Base-by-base conservation (phyloP, 2,797 vertebrate genomes). In the Poecilia wingei region DNA sequence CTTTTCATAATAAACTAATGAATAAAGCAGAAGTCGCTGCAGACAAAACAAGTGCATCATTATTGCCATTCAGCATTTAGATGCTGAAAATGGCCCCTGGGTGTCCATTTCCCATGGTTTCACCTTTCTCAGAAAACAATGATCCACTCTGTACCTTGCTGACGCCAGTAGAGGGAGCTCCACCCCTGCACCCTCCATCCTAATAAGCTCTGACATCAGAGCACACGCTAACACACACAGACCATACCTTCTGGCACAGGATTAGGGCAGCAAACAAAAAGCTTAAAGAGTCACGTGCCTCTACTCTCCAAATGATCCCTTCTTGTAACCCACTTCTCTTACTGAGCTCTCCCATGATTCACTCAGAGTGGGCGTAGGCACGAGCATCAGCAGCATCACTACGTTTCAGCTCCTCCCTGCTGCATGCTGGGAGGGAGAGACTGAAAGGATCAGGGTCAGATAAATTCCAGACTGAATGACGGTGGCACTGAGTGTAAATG, bases 251-350 rank as follows among this genome's bases (percentile, higher is more conserved):
- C 73, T 66, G 41, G 36, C 51, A 55, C 84, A 53, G 89, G 91
- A 94, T 94, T 93, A 92, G 84, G 36, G 74, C 71, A 39, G 73
- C 18, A 68, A 70, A 80, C 79, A 82, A 61, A 84, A 81, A 87
- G 86, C 93, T 94, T 93, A 94, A 41, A 74, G 85, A 13, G n/a
- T 91, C 94, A 93, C 89, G 77, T 90, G 90, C 77, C 77, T 66
- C 43, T 45, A 74, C 81, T 41, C 70, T 85, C 82, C 85, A 78
- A 90, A 91, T 84, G 81, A 80, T 85, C 78, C 75, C 82, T 84
- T 79, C 70, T 74, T 57, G 72, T 89, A 93, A 89, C 87, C 87
- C 84, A 84, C 61, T 86, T 84, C 82, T 79, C 61, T 51, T 45
- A 76, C 55, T 61, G 70, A 81, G 80, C 39, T 81, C 80, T 90